A percentile compares a stretch with the other conserved stretches of the same genome.
Evolutionary conservation across 2,888 invertebrate species (phyloP).

Genomic region (Trachelus iudaicus): DNA sequence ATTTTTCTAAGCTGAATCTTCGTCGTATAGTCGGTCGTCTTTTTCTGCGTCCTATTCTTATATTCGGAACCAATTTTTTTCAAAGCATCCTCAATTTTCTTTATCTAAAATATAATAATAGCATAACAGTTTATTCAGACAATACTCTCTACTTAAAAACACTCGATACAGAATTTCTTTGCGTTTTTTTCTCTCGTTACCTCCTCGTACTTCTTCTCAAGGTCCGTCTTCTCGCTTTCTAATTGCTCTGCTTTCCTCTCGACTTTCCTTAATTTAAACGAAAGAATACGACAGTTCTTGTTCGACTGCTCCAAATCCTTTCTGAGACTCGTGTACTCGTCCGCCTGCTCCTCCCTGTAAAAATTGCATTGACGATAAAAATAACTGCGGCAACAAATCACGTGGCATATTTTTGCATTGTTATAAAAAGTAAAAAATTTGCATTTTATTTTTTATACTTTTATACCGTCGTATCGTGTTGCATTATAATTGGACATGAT

Average conservation of each 20-base stretch:
- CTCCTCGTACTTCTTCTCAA: constrained; percentile 76
- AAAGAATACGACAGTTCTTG: constrained; percentile 97
- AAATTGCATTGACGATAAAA: neutral
- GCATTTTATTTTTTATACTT: neutral
- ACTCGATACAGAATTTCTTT: neutral
- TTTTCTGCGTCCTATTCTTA: constrained; percentile 78
- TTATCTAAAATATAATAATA: constrained; percentile 37
- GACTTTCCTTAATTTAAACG: constrained; percentile 96
- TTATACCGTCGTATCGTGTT: neutral
- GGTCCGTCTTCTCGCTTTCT: constrained; percentile 85
- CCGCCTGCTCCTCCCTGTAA: constrained; percentile 93
- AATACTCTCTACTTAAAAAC: neutral
- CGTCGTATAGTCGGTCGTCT: constrained; percentile 77
- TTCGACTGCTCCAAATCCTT: constrained; percentile 96
- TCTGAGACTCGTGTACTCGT: constrained; percentile 93
- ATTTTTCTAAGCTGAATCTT: constrained; percentile 83
- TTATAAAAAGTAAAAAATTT: neutral
- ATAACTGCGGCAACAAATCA: neutral
- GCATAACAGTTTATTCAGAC: neutral
- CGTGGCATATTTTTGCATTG: neutral
- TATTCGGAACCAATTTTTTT: constrained; percentile 76
- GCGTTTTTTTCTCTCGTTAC: constrained; percentile 47
- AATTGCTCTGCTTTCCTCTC: constrained; percentile 90
- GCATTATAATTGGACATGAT: neutral
- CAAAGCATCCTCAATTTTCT: constrained; percentile 73